Percentiles rank a stretch among this genome's conserved stretches.
phyloP scores from a whole-genome alignment of 2,888 invertebrate genomes.

The Ophion slaviceki region DNA sequence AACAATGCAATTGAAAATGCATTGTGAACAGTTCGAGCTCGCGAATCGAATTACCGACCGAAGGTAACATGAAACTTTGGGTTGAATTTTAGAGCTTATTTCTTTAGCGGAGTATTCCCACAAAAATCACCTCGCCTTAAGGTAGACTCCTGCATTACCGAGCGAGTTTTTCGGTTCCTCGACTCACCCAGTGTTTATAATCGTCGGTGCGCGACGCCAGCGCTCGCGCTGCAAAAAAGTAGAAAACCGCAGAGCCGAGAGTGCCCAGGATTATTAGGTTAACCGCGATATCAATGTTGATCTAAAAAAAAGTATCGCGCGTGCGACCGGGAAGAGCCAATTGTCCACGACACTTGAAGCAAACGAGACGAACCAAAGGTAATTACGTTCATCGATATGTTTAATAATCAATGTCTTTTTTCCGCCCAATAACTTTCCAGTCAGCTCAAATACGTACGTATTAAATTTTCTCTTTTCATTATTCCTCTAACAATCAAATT shows the following conservation, averaged over 20 bases:
- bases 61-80: too few relatives aligned
- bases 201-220: neutral
- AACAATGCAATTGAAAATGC: too few relatives aligned
- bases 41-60: too few relatives aligned
- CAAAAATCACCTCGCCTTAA: too few relatives aligned
- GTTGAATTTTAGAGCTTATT: too few relatives aligned
- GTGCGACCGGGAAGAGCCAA: neutral
- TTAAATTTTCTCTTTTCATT: too few relatives aligned
- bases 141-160: neutral
- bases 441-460: too few relatives aligned
- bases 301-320: neutral
- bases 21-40: too few relatives aligned
- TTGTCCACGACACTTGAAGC: neutral
- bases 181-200: neutral
- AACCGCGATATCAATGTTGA: constrained; percentile 14
- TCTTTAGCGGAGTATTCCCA: too few relatives aligned
- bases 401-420: neutral
- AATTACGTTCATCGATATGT: neutral
- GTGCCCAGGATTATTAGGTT: constrained; percentile 39
- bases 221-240: neutral
- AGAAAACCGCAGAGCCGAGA: neutral
- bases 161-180: constrained; percentile 3
- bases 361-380: constrained; percentile 15
- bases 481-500: too few relatives aligned
- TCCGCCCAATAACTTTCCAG: too few relatives aligned